These are phyloP conservation scores for Drosophila prostipennis DNA, from an alignment of 2,888 invertebrate genomes.

Conservation along the genomic window DNA sequence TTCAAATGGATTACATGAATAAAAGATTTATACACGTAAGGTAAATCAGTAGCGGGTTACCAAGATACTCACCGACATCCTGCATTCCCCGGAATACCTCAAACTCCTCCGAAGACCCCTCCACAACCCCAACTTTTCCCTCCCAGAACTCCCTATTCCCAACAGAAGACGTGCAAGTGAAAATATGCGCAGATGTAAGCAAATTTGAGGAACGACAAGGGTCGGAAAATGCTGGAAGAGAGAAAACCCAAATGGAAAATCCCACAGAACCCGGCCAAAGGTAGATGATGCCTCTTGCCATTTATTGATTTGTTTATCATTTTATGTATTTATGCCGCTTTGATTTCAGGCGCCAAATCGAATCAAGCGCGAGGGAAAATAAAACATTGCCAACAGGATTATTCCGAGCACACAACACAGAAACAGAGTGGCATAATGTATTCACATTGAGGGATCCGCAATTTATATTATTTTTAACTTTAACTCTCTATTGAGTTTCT, in stretches of 20 bases:
- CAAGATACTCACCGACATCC: slow-evolving; percentile 51
- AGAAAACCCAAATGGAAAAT: slow-evolving; percentile 33
- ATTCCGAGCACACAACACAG: slow-evolving; percentile 19
- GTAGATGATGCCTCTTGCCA: slow-evolving; percentile 43
- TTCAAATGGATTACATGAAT: slow-evolving; percentile 80
- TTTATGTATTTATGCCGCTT: slow-evolving; percentile 42
- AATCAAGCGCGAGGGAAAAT: slow-evolving; percentile 45
- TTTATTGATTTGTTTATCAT: slow-evolving; percentile 72
- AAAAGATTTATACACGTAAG: slow-evolving; percentile 79
- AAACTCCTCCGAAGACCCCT: too few species aligned
- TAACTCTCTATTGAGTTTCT: neutral
- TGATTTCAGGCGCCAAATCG: slow-evolving; percentile 66
- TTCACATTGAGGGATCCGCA: slow-evolving; percentile 1
- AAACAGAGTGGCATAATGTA: neutral
- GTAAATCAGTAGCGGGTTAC: slow-evolving; percentile 79
- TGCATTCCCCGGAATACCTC: neutral
- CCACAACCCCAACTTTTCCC: too few species aligned
- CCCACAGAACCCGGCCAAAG: slow-evolving; percentile 26
- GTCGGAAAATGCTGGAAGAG: slow-evolving; percentile 39
- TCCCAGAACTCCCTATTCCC: neutral
- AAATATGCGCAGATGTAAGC: slow-evolving; percentile 77
- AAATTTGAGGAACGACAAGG: slow-evolving; percentile 57
- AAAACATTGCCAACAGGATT: slow-evolving; percentile 39
- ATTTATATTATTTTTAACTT: neutral
- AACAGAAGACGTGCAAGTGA: slow-evolving; percentile 61